Evolutionary conservation across 2,113 vertebrate genomes (phyloP), one percentile per base, ranked within the genome.

Genomic region (Nibea coibor): DNA sequence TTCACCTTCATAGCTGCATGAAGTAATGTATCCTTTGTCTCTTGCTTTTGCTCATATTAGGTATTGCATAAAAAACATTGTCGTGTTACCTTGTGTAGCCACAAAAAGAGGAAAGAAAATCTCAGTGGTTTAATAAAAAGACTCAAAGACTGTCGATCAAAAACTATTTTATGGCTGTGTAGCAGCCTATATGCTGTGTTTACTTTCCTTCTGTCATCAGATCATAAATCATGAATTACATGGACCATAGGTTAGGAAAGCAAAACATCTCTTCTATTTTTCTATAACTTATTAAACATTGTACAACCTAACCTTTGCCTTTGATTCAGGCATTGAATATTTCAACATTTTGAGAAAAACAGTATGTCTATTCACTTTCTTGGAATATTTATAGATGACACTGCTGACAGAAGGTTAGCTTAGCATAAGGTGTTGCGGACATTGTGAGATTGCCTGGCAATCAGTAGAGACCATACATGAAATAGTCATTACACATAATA

Each of bases 371-470:
- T 19, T 35, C 10, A n/a, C 10, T 3, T 35, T 62, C 19, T 12
- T 42, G 17, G 35, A 39, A 39, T 39, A 39, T 39, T 39, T 39
- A 39, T 39, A 39, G 35, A 39, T 39, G 7, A 39, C 35, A 39
- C 7, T 0, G 35, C 35, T 7, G 8, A 39, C 35, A 39, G 35
- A 39, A 39, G 35, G 31, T 31, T 31, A 31, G 4, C 31, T 31
- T 31, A 31, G 31, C 31, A 31, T 31, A 31, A 31, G 69, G 57
- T n/a, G 15, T 65, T 62, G 70, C 20, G 71, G 61, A 54, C 28
- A 54, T 3, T 16, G 17, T 51, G 47, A 67, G 47, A 66, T 82
- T 70, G 19, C 72, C 51, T 63, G 20, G 78, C 64, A 66, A 28
- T 19, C 17, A 50, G 5, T 17, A 0, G 12, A 14, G 43, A 45